A percentile compares a stretch with the other conserved stretches of the same genome.
Evolutionary conservation across 2,888 invertebrate genomes (phyloP).

Genomic region (Cantharis rufa): DNA sequence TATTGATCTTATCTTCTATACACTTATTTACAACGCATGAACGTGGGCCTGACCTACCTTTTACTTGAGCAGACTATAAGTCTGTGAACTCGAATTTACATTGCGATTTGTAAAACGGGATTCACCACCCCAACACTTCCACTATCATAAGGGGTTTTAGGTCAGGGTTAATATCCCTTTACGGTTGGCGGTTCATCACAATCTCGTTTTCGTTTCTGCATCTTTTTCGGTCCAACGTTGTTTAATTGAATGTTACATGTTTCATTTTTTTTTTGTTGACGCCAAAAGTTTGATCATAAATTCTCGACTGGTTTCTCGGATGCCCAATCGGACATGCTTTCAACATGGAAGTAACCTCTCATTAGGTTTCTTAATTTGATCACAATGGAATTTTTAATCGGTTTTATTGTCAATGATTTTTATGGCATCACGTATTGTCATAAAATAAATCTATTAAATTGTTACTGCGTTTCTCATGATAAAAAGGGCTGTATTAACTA

Average conservation of each 20-base stretch:
- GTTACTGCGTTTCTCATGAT: background rate
- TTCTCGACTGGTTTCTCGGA: background rate
- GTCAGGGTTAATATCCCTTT: constrained; percentile 39
- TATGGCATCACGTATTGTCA: background rate
- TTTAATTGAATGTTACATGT: background rate
- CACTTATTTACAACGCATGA: background rate
- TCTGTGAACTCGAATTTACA: constrained; percentile 38
- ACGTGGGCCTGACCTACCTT: constrained; percentile 17
- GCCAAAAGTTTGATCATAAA: background rate
- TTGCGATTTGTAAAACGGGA: constrained; percentile 40
- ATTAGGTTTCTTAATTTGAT: background rate
- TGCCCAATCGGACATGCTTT: background rate
- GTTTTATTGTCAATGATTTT: background rate
- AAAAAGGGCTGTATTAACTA: background rate
- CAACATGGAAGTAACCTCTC: background rate
- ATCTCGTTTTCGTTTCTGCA: constrained; percentile 26
- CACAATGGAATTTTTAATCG: background rate
- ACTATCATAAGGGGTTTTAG: constrained; percentile 37
- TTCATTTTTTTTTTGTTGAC: background rate
- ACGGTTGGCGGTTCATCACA: constrained; percentile 25
- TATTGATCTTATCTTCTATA: background rate
- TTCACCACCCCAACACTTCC: constrained; percentile 33
- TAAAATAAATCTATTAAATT: background rate
- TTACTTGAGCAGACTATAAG: constrained; percentile 28
- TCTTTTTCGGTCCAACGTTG: constrained; percentile 1